Conservation (phyloP, 2,888 invertebrate genomes). For the Orchestes rusci region DNA sequence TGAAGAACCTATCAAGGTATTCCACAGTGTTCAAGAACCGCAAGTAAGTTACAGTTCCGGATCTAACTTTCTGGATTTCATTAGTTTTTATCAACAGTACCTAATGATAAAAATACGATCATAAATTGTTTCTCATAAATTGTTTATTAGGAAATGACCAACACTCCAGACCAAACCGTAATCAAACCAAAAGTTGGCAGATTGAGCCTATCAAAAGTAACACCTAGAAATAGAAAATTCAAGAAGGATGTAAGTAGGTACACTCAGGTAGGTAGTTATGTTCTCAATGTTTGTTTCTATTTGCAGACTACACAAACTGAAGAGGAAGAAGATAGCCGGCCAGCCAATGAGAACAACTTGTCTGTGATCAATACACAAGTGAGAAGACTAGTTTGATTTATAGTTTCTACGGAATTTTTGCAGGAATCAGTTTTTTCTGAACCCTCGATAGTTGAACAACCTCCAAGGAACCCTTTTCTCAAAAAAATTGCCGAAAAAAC, state of each 20-base stretch:
- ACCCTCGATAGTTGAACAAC: slow-evolving; percentile 2
- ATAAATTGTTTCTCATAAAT: neutral
- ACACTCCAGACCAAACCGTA: slow-evolving; percentile 12
- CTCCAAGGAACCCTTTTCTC: slow-evolving; percentile 15
- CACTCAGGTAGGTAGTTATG: slow-evolving; percentile 18
- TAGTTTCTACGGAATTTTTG: neutral
- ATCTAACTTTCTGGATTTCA: neutral
- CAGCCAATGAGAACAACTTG: slow-evolving; percentile 2
- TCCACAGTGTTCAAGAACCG: slow-evolving; percentile 10
- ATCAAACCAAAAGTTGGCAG: slow-evolving; percentile 16
- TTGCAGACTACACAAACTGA: neutral
- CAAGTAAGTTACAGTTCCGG: slow-evolving; percentile 19
- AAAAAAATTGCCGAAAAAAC: neutral
- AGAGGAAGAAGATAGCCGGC: neutral
- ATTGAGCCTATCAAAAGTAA: slow-evolving; percentile 17
- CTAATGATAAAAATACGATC: neutral
- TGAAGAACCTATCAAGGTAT: slow-evolving; percentile 7
- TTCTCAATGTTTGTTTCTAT: neutral
- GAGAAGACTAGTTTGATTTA: neutral
- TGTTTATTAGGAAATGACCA: slow-evolving; percentile 19
- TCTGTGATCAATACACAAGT: slow-evolving; percentile 17
- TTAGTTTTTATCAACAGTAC: slow-evolving; percentile 1
- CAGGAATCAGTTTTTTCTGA: slow-evolving; percentile 26
- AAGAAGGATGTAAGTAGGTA: slow-evolving; percentile 9
- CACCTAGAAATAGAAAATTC: slow-evolving; percentile 11